Base-by-base conservation (phyloP, 2,888 invertebrate species). In the Coleophora deauratella region DNA sequence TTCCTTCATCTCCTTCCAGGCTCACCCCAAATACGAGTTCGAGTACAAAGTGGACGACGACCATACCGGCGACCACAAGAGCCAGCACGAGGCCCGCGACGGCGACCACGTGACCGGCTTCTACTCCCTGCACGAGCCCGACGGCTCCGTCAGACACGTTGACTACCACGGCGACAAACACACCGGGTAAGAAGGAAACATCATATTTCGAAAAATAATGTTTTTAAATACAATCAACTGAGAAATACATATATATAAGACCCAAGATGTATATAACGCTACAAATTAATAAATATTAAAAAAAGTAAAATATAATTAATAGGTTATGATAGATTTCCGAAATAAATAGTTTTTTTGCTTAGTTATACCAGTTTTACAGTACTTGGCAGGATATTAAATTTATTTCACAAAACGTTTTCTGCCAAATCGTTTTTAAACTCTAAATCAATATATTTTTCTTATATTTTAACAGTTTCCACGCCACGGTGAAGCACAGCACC, bases 21-120 rank as follows among this genome's bases (percentile, higher is more conserved):
- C 81, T n/a, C 79, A 86, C 53, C 87, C 87, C 31, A 85, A 85
- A 67, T 87, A 88, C 64, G 77, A 79, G 59, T 87, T 80, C 59
- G 75, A 84, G 54, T 87, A 88, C 63, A 78, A 80, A 35, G 81
- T 86, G 13, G 68, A 80, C 43, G 88, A 88, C 50, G 77, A 75
- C 1, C 87, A 88, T 51, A 88, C 88, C 38, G 88, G 87, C 1
- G 88, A 88, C 66, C 75, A 79, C 54, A 88, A 88, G 63, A 81
- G 69, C 55, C 88, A 88, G 54, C 72, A 80, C 38, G 88, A 88
- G 62, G 57, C 69, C 27, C 75, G 82, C 36, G 86, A 87, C 60
- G 90, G 89, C n/a, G 86, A 89, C 53, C 55, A 55, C 13, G 74
- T 74, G 42, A 80, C 87, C 59, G 90, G 90, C 33, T 86, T 87